phyloP scores from a whole-genome alignment of 1,140 invertebrate species.

The Heliconius eleuchia region DNA sequence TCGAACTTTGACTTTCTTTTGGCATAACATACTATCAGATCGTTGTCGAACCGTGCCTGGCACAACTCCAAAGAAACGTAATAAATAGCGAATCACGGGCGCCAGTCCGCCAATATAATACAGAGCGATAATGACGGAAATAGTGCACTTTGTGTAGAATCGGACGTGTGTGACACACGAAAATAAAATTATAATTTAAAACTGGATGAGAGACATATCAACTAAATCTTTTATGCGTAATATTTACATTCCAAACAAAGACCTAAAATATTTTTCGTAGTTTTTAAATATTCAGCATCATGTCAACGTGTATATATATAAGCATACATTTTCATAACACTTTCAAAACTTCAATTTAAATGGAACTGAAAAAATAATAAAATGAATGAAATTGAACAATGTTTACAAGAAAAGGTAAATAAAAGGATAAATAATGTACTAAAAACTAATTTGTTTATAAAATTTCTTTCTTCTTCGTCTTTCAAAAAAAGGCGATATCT shows the following conservation, averaged over 20 bases:
- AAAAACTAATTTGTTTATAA: too few species aligned
- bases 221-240: slow-evolving; percentile 31
- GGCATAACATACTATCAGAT: slow-evolving; percentile 49
- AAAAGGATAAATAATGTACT: too few species aligned
- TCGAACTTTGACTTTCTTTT: slow-evolving; percentile 76
- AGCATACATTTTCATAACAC: too few species aligned
- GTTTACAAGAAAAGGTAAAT: too few species aligned
- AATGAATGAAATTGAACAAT: too few species aligned
- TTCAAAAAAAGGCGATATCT: too few species aligned
- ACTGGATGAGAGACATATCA: background rate
- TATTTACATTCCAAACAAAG: slow-evolving; percentile 32
- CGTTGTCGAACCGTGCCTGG: slow-evolving; percentile 60
- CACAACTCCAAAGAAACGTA: slow-evolving; percentile 67
- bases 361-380: too few species aligned
- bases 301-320: background rate
- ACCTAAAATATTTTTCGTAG: background rate
- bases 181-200: slow-evolving; percentile 43
- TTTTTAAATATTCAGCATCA: background rate
- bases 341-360: too few species aligned
- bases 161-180: slow-evolving; percentile 41
- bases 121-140: slow-evolving; percentile 65
- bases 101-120: slow-evolving; percentile 63
- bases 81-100: slow-evolving; percentile 70
- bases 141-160: slow-evolving; percentile 61
- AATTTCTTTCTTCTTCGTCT: too few species aligned